A percentile compares a stretch with the other conserved stretches of the same genome.
Evolutionary conservation across 2,888 invertebrate species (phyloP).

Genomic region (Nomada ruficornis): DNA sequence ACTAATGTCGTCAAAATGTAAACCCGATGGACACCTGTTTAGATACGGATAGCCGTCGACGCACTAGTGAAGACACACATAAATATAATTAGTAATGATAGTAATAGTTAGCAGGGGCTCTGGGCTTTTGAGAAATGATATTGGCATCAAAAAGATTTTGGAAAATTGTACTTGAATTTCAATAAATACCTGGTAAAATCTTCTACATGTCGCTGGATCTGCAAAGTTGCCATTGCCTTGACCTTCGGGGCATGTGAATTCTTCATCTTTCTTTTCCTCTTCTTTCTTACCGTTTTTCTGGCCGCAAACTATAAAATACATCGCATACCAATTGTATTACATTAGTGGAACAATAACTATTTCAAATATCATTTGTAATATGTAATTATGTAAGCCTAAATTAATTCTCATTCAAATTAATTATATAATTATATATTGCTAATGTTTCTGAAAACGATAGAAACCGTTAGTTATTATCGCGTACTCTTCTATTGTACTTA

Average conservation of each 20-base stretch:
- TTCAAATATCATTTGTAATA: too few relatives aligned
- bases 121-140: not conserved
- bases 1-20: constrained; percentile 95
- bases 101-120: too few relatives aligned
- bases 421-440: too few relatives aligned
- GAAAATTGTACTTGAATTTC: not conserved
- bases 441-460: too few relatives aligned
- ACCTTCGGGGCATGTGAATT: constrained; percentile 92
- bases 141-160: not conserved
- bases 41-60: constrained; percentile 95
- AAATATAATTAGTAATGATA: not conserved
- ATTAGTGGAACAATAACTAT: not conserved
- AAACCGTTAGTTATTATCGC: too few relatives aligned
- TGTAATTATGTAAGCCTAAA: too few relatives aligned
- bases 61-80: constrained; percentile 87
- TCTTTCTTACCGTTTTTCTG: constrained; percentile 83
- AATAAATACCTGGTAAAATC: constrained; percentile 92
- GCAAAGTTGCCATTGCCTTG: constrained; percentile 95
- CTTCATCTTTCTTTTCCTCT: constrained; percentile 87
- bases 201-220: constrained; percentile 93
- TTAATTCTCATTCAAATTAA: too few relatives aligned
- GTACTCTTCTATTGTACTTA: too few relatives aligned
- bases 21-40: constrained; percentile 94
- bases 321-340: not conserved
- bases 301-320: constrained; percentile 80